phyloP scores from a whole-genome alignment of 2,113 vertebrate species.

The mouse (Mus musculus) region GRCm39 chr5:86889501-86890000 shows the following conservation, averaged over 20 bases:
- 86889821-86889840: constrained; percentile 28
- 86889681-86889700: constrained; percentile 45
- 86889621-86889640: background rate
- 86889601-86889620: constrained; percentile 49
- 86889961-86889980: constrained; percentile 16
- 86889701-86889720: constrained; percentile 30
- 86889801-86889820: background rate
- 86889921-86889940: background rate
- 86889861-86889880: constrained; percentile 44
- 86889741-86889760: constrained; percentile 48
- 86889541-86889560: constrained; percentile 25
- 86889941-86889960: background rate
- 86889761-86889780: constrained; percentile 50
- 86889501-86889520: background rate
- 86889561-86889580: constrained; percentile 23
- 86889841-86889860: constrained; percentile 50
- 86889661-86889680: constrained; percentile 32
- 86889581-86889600: constrained; percentile 14
- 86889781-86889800: background rate
- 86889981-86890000: background rate
- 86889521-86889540: constrained; percentile 9
- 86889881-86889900: background rate
- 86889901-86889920: background rate
- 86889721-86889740: background rate
- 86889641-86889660: background rate